Conservation (phyloP, 2,797 vertebrate genomes). For the Anolis apletophallus region DNA sequence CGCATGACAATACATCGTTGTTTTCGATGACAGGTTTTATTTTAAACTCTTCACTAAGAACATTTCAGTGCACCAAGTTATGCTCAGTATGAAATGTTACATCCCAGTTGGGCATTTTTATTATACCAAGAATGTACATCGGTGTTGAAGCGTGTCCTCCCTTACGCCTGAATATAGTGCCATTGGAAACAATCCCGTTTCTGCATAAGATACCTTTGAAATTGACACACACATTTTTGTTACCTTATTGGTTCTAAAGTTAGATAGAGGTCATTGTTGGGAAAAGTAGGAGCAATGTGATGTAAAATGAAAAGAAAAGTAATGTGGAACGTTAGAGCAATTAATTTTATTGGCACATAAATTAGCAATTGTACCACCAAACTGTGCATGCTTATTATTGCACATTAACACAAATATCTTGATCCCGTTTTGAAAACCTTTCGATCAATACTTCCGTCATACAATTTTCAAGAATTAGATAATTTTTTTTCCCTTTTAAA, state of each 20-base stretch:
- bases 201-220: slow-evolving; percentile 61
- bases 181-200: slow-evolving; percentile 51
- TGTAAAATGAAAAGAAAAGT: slow-evolving; percentile 45
- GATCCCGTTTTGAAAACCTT: slow-evolving; percentile 66
- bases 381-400: slow-evolving; percentile 84
- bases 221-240: slow-evolving; percentile 47
- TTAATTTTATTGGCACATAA: slow-evolving; percentile 78
- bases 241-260: slow-evolving; percentile 52
- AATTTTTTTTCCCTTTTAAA: slow-evolving; percentile 68
- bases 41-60: slow-evolving; percentile 42
- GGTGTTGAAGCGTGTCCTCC: slow-evolving; percentile 49
- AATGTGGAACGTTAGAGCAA: slow-evolving; percentile 69
- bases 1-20: slow-evolving; percentile 27
- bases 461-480: slow-evolving; percentile 74
- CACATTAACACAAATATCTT: slow-evolving; percentile 76
- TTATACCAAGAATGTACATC: slow-evolving; percentile 42
- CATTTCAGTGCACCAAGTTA: slow-evolving; percentile 2
- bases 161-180: slow-evolving; percentile 33
- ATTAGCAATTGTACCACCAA: slow-evolving; percentile 73
- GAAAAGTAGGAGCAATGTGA: slow-evolving; percentile 31
- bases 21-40: slow-evolving; percentile 28
- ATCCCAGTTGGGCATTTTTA: slow-evolving; percentile 34
- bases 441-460: slow-evolving; percentile 56
- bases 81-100: slow-evolving; percentile 33
- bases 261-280: slow-evolving; percentile 49